A percentile compares a stretch with the other conserved stretches of the same genome.
Conservation (phyloP, 2,113 vertebrate species). For the Cinclus cinclus region DNA sequence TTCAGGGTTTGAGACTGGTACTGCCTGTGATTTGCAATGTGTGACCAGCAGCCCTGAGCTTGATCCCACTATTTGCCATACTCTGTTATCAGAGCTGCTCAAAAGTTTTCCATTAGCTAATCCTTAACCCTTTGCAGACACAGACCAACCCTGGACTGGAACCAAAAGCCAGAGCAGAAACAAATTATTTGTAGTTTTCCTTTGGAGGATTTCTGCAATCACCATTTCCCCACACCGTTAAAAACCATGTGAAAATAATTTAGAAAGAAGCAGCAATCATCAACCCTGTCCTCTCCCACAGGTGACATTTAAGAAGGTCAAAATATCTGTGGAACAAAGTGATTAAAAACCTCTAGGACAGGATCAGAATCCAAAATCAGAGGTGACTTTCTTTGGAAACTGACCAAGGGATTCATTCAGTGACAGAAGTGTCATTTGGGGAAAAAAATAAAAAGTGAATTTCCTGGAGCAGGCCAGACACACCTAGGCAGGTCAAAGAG, state of each 20-base stretch:
- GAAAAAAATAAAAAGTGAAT: neutral
- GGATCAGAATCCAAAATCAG: neutral
- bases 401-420: neutral
- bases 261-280: neutral
- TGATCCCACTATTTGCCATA: neutral
- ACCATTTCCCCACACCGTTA: neutral
- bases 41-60: neutral
- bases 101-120: constrained; percentile 3
- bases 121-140: neutral
- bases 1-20: neutral
- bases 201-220: neutral
- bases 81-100: neutral
- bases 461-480: neutral
- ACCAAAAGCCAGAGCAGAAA: neutral
- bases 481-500: neutral
- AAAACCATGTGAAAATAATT: neutral
- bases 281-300: neutral
- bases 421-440: neutral
- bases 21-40: neutral
- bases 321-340: neutral
- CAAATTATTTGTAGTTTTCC: neutral
- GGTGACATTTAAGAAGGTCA: neutral
- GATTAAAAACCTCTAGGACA: neutral
- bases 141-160: neutral
- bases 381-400: neutral